Evolutionary conservation across 2,888 invertebrate species (phyloP), one percentile per base, ranked within the genome.

Genomic region (Poecilus cupreus): DNA sequence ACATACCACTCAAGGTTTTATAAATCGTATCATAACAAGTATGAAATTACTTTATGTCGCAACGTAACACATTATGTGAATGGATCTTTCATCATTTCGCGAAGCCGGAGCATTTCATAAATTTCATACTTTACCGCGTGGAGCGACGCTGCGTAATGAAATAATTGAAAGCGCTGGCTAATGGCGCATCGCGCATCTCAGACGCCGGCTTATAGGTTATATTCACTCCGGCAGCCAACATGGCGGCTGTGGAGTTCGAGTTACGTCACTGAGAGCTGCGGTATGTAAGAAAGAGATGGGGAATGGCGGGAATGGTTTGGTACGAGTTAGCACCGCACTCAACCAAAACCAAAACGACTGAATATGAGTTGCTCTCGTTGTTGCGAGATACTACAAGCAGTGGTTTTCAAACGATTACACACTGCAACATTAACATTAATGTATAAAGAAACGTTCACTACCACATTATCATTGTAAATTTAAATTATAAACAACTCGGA

Each of bases 71-170:
- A 80, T 72, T 72, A 80, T 80, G 80, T 80, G 80, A 80, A 80
- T 80, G 72, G 72, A 51, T 80, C 80, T 80, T 80, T 80, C 80
- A 72, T 72, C 72, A 80, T 80, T 75, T 72, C 68, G 79, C 68
- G n/a, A 64, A 60, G 78, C 46, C 49, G 46, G 76, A 64, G 70
- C 68, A 70, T 79, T 79, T 79, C 79, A 70, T 79, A 68, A 32
- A 68, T 79, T 79, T 49, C 68, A 51, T 68, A 79, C 57, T 54
- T 51, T 32, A 51, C 24, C 39, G 70, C 70, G 37, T 39, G 10
- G 70, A 70, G 60, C 18, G 70, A 70, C 70, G 70, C 18, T 39
- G 70, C 37, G 43, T 39, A 70, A 70, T 70, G 70, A 70, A 70
- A 70, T 70, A 70, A 70, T 70, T 70, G 70, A 70, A 70, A 43